phyloP scores from a whole-genome alignment of 2,113 vertebrate genomes.

The Lethenteron camtschaticum region DNA sequence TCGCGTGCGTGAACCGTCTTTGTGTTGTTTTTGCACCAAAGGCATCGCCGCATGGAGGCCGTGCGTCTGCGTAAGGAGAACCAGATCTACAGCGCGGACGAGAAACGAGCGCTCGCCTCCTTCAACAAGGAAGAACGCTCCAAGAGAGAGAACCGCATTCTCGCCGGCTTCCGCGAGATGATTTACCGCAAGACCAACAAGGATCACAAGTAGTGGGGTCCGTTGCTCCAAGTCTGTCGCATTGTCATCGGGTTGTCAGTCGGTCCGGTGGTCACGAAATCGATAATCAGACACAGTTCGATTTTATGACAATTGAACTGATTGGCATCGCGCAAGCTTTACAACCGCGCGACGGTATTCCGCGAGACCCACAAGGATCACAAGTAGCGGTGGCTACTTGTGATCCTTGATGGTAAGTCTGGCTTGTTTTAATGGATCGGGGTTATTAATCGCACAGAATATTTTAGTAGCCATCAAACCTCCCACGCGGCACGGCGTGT shows the following conservation, averaged over 20 bases:
- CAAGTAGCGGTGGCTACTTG: not conserved
- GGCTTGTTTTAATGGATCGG: no score
- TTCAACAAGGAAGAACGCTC: slow-evolving; percentile 91
- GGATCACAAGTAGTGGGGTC: not conserved
- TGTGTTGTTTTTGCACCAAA: slow-evolving; percentile 13
- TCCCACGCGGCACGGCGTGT: no score
- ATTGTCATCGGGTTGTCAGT: no score
- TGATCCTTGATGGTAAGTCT: no score
- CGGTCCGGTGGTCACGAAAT: no score
- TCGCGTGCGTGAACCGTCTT: no score
- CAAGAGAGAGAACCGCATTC: slow-evolving; percentile 86
- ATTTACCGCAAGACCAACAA: slow-evolving; percentile 83
- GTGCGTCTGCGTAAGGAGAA: slow-evolving; percentile 95
- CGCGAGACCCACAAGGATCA: slow-evolving; percentile 49
- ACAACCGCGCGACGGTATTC: slow-evolving; percentile 68
- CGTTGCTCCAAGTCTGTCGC: no score
- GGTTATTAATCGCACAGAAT: no score
- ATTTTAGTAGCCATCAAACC: no score
- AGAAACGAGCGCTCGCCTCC: slow-evolving; percentile 77
- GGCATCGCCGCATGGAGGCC: slow-evolving; percentile 91
- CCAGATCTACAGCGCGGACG: slow-evolving; percentile 92
- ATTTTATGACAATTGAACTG: no score
- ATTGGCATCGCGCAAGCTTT: no score
- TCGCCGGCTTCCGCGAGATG: slow-evolving; percentile 90
- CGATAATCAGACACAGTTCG: no score